Evolutionary conservation across 2,797 vertebrate species (phyloP).

Genomic region (Hippoglossus hippoglossus): DNA sequence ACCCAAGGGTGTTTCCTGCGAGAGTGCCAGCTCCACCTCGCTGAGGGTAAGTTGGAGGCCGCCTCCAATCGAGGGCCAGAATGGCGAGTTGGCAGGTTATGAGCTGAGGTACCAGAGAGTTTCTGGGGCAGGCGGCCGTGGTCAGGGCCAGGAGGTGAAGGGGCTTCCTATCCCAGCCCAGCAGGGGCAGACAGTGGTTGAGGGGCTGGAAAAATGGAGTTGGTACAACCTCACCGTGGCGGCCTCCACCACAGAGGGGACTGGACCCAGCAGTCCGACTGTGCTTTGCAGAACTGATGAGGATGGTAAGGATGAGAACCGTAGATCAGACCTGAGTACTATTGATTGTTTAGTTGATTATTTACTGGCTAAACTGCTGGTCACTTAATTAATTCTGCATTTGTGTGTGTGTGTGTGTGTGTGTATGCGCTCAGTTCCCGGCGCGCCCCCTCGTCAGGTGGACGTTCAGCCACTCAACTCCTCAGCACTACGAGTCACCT

Average conservation of each 20-base stretch:
- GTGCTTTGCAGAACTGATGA: constrained; percentile 92
- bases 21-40: constrained; percentile 92
- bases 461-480: constrained; percentile 92
- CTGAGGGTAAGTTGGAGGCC: constrained; percentile 97
- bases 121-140: constrained; percentile 81
- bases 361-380: constrained; percentile 49
- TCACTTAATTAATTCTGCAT: constrained; percentile 49
- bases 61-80: constrained; percentile 89
- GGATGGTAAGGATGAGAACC: constrained; percentile 85
- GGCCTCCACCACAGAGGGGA: constrained; percentile 88
- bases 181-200: constrained; percentile 87
- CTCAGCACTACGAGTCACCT: constrained; percentile 90
- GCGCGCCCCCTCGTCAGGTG: constrained; percentile 92
- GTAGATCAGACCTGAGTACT: constrained; percentile 44
- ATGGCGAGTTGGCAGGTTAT: constrained; percentile 91
- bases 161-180: constrained; percentile 82
- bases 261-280: constrained; percentile 90
- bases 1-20: constrained; percentile 93
- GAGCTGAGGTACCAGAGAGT: constrained; percentile 90
- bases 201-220: constrained; percentile 93
- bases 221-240: constrained; percentile 90
- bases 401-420: constrained; percentile 34
- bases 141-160: constrained; percentile 86
- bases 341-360: constrained; percentile 60
- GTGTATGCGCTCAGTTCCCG: constrained; percentile 84